phyloP scores from a whole-genome alignment of 2,113 vertebrate species.

The Lanius collurio region DNA sequence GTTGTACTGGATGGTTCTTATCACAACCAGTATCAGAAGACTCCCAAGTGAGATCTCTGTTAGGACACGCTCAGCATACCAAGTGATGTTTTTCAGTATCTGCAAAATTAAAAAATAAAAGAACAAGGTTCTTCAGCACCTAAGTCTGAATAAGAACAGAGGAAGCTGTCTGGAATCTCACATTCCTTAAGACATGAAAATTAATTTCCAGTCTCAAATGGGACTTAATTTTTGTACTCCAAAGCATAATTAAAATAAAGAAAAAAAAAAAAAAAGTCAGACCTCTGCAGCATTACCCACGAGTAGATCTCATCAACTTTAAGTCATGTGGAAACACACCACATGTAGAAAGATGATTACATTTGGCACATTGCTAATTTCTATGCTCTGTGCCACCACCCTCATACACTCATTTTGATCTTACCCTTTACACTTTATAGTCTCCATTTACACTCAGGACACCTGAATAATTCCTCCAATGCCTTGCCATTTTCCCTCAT shows the following conservation, averaged over 20 bases:
- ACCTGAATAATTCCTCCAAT: background rate
- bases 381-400: background rate
- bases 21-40: slow-evolving; percentile 94
- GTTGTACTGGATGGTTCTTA: slow-evolving; percentile 98
- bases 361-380: background rate
- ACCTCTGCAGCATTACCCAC: background rate
- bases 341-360: background rate
- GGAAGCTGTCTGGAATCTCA: background rate
- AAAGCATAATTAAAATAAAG: background rate
- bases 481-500: background rate
- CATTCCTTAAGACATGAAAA: background rate
- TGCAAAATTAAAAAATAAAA: slow-evolving; percentile 43
- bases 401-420: background rate
- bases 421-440: background rate
- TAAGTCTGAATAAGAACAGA: background rate
- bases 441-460: background rate
- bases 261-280: background rate
- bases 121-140: background rate
- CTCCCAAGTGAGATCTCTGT: slow-evolving; percentile 97
- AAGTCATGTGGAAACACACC: background rate
- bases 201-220: background rate
- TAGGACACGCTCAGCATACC: slow-evolving; percentile 94
- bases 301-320: background rate
- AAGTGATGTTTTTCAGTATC: slow-evolving; percentile 93
- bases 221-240: background rate